Conservation (phyloP, 1,140 invertebrate genomes). For the Zelostemma sp. region DNA sequence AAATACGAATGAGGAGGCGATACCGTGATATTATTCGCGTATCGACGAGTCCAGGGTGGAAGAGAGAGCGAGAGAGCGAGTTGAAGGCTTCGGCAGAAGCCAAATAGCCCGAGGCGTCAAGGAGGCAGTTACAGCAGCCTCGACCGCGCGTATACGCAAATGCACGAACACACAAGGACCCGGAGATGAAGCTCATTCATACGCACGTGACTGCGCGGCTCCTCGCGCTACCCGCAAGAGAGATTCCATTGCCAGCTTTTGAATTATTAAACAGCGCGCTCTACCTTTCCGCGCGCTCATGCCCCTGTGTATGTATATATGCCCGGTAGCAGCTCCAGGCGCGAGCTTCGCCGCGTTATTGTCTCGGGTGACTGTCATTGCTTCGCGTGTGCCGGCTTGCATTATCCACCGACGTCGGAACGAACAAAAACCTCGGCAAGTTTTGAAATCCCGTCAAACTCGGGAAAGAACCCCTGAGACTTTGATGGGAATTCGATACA, state of each 20-base stretch:
- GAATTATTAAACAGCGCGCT: slow-evolving; percentile 63
- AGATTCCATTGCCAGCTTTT: slow-evolving; percentile 51
- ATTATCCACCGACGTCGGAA: slow-evolving; percentile 17
- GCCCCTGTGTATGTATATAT: no score
- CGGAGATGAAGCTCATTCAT: slow-evolving; percentile 38
- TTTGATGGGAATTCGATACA: slow-evolving; percentile 8
- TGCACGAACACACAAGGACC: slow-evolving; percentile 8
- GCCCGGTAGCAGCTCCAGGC: background rate
- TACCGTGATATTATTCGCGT: slow-evolving; percentile 36
- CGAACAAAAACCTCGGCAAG: background rate
- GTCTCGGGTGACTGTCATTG: slow-evolving; percentile 44
- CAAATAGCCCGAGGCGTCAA: slow-evolving; percentile 47
- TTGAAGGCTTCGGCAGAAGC: slow-evolving; percentile 29
- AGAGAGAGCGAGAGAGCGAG: slow-evolving; percentile 15
- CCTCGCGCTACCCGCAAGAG: slow-evolving; percentile 30
- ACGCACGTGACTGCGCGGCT: slow-evolving; percentile 33
- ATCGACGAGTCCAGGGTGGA: slow-evolving; percentile 22
- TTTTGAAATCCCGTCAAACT: slow-evolving; percentile 9
- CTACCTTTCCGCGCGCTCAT: slow-evolving; percentile 39
- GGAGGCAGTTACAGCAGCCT: slow-evolving; percentile 38
- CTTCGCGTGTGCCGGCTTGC: slow-evolving; percentile 23
- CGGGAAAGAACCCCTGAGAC: background rate
- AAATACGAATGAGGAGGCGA: slow-evolving; percentile 33
- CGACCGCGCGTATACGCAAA: slow-evolving; percentile 22
- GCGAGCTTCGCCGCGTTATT: slow-evolving; percentile 54